Conservation (phyloP, 2,888 invertebrate genomes). For the Agonopterix heracliana region DNA sequence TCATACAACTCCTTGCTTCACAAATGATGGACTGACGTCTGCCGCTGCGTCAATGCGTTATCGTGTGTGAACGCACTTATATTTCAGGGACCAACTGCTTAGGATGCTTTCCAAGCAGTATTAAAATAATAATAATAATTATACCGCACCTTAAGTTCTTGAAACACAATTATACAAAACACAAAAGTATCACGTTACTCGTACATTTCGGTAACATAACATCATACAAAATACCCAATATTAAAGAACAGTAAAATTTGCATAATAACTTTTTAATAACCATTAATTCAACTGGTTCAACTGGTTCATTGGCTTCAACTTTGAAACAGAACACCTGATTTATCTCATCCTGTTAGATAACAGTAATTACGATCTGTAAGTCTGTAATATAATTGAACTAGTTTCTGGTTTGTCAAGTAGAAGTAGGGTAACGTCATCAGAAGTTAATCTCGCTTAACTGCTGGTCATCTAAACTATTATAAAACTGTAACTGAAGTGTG, state of each 20-base stretch:
- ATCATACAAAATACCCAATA: background rate
- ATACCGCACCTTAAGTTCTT: no score
- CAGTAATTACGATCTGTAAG: slow-evolving; percentile 1
- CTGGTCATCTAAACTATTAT: background rate
- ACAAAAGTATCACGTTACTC: background rate
- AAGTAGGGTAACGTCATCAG: background rate
- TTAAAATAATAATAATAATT: no score
- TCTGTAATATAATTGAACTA: background rate
- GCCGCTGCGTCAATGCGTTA: no score
- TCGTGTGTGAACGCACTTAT: no score
- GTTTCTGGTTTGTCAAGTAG: background rate
- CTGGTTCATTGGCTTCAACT: background rate
- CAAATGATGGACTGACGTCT: no score
- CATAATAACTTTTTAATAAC: background rate
- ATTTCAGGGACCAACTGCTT: no score
- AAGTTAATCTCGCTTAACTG: background rate
- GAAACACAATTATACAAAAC: no score
- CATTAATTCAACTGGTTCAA: no score
- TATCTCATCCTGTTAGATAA: slow-evolving; percentile 8
- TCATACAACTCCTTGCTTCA: no score
- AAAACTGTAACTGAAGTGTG: no score
- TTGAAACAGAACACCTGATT: slow-evolving; percentile 6
- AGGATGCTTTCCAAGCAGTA: no score
- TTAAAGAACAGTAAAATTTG: background rate
- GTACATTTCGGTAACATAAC: background rate